phyloP scores from a whole-genome alignment of 1,140 invertebrate species.

The Drosophila kohkoa region DNA sequence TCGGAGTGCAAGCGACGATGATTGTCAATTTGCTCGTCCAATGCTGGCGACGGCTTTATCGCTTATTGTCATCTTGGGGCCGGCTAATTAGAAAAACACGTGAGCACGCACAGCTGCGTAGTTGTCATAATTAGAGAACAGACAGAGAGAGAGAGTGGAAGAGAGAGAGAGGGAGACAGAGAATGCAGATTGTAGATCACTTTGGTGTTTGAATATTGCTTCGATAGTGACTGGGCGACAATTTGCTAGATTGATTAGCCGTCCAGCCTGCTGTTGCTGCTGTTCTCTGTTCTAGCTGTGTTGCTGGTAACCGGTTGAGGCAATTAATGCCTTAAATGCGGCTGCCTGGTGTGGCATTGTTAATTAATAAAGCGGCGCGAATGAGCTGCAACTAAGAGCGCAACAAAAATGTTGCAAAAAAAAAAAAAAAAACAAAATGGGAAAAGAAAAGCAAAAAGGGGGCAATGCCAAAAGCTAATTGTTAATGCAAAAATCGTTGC shows the following conservation, averaged over 20 bases:
- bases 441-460: background rate
- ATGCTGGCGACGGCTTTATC: conserved; percentile 78
- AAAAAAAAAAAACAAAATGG: background rate
- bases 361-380: conserved; percentile 75
- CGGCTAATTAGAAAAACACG: conserved; percentile 81
- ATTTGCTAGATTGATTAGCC: conserved; percentile 82
- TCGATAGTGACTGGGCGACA: conserved; percentile 65
- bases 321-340: conserved; percentile 82
- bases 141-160: conserved; percentile 27
- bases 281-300: no score
- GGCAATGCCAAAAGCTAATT: conserved; percentile 54
- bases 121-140: conserved; percentile 80
- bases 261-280: conserved; percentile 44
- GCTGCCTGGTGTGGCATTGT: conserved; percentile 81
- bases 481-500: conserved; percentile 83
- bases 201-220: conserved; percentile 47
- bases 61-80: conserved; percentile 75
- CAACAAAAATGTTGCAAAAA: background rate
- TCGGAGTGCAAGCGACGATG: conserved; percentile 20
- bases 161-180: conserved; percentile 5
- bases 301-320: conserved; percentile 58
- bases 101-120: conserved; percentile 81
- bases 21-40: conserved; percentile 77
- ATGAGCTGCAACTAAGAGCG: conserved; percentile 34
- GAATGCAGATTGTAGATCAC: conserved; percentile 27